These are phyloP conservation scores for Helicoverpa armigera DNA, from an alignment of 1,140 invertebrate genomes.

Conservation along the genomic window DNA sequence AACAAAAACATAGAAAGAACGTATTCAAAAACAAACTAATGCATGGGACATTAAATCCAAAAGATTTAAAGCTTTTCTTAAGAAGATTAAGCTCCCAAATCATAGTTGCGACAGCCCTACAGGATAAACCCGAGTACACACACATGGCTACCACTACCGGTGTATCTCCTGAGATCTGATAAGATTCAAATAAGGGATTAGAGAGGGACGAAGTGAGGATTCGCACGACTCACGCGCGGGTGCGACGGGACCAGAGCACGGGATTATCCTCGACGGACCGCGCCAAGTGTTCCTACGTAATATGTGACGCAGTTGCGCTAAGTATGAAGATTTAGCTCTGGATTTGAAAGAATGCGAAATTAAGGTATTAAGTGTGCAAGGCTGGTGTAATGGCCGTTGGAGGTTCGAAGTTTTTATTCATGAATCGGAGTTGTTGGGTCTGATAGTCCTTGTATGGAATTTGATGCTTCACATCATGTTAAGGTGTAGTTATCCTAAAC, in stretches of 20 bases:
- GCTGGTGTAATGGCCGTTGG: constrained; percentile 9
- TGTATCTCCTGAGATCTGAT: constrained; percentile 86
- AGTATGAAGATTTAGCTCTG: constrained; percentile 46
- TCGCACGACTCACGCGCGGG: constrained; percentile 69
- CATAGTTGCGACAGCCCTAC: constrained; percentile 69
- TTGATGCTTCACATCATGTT: too few species aligned
- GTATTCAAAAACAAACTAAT: neutral
- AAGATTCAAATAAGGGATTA: constrained; percentile 88
- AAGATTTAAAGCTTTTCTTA: constrained; percentile 31
- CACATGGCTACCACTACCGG: constrained; percentile 78
- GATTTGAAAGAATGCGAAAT: constrained; percentile 47
- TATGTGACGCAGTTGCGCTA: constrained; percentile 43
- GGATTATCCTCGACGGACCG: constrained; percentile 84
- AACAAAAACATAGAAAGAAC: neutral
- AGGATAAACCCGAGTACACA: constrained; percentile 73
- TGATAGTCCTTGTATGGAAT: too few species aligned
- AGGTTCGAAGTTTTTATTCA: neutral
- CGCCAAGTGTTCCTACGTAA: constrained; percentile 64
- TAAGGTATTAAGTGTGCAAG: constrained; percentile 37
- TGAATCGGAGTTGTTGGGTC: too few species aligned
- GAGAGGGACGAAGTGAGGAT: constrained; percentile 81
- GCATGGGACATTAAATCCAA: neutral
- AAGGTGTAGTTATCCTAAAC: too few species aligned
- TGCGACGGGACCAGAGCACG: constrained; percentile 70
- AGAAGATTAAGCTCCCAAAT: constrained; percentile 36